Base-by-base conservation (phyloP, 2,797 vertebrate genomes). In the Champsocephalus gunnari region DNA sequence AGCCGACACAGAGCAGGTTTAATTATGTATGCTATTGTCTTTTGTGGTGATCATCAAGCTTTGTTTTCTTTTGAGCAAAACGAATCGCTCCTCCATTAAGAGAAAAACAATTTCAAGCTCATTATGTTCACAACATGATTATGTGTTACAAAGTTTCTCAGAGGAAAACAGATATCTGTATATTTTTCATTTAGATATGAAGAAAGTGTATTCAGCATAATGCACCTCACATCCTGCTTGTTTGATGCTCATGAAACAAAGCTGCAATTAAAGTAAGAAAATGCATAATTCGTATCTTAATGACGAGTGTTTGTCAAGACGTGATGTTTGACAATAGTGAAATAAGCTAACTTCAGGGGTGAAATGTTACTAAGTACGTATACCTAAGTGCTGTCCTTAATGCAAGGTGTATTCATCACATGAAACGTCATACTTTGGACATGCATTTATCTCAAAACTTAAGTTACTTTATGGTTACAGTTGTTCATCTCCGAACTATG, bases 21-120 rank as follows among this genome's bases (percentile, higher is more conserved):
- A 49, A 71, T 74, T 71, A 66, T 65, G 72, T 61, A 48, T 50
- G 49, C 13, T 34, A 55, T 62, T 48, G 59, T 60, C 51, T 63
- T 53, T 61, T 53, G 50, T 45, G 56, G 48, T 44, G 70, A 75
- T 66, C 34, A 12, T 19, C 12, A 62, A 16, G 55, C 51, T 74
- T 65, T 71, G 12, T 67, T 62, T 76, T 48, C 24, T 50, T 38
- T 45, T 34, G 79, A 78, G 75, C 19, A 64, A 71, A 71, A 73
- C 38, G 59, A 71, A 83, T 81, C 60, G 49, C 17, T 73, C 24
- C 24, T n/a, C 51, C 51, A 66, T 69, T 66, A 62, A 17, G 70
- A 62, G 70, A 61, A 77, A 38, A 66, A 78, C 66, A 50, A 50
- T 81, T 73, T 70, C 58, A 54, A 45, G 59, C 80, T 72, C 61